Base-by-base conservation (phyloP, 2,888 invertebrate species). In the Napeogenes inachia region DNA sequence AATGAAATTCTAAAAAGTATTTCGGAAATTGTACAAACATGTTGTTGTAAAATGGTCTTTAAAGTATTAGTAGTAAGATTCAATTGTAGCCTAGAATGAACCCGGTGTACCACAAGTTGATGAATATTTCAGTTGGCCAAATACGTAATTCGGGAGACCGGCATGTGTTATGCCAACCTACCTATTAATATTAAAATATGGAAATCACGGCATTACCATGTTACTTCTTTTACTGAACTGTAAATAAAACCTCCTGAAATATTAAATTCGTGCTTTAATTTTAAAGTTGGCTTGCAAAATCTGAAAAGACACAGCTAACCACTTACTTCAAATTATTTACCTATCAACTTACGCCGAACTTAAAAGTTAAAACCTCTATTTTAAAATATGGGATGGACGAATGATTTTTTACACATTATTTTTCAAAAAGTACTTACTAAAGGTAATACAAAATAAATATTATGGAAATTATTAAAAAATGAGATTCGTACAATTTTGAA, bases 171-270 rank as follows among this genome's bases (percentile, higher is more conserved):
- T 71, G 68, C 72, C 72, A 70, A 71, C 74, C 73, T 70, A 69
- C 72, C 73, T 81, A 81, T 86, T 84, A 83, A 85, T 87, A 87
- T 87, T 87, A 86, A 87, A 81, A 84, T 83, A 85, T 87, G 84
- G 75, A 84, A 86, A 87, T 84, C 78, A 76, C 71, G 68, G 66
- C 68, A 84, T 85, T 82, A 81, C 79, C 85, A 82, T 84, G 78
- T 78, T 68, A 74, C 73, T 74, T 75, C 73, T 74, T 74, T 72
- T 69, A 62, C 68, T 68, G 68, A 73, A 69, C 70, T 72, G 69
- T 70, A 73, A 72, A 78, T 78, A 71, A 67, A 79, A 80, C 81
- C 81, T 68, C 65, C 64, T 66, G 32, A 57, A 59, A 67, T 70
- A 65, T 63, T 65, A 64, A 59, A 50, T 8, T 50, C 30, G n/a